Percentiles rank a stretch among this genome's conserved stretches.
Conservation (phyloP, 1,140 invertebrate genomes). For the Aricia agestis region DNA sequence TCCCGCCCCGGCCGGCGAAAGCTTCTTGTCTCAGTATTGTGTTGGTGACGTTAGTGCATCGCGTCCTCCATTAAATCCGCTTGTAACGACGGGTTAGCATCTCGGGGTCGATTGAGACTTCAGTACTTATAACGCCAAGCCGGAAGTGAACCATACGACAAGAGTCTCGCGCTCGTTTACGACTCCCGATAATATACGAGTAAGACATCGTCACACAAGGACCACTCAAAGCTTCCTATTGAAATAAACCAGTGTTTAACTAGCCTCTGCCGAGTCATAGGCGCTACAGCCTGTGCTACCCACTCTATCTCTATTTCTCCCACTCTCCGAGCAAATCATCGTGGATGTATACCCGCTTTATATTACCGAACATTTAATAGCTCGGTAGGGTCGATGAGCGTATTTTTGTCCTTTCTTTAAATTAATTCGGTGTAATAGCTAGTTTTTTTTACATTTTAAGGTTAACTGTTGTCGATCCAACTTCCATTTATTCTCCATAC, state of each 20-base stretch:
- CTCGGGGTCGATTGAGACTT: not conserved
- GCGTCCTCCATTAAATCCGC: conserved; percentile 34
- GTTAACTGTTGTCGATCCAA: conserved; percentile 58
- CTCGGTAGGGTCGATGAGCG: conserved; percentile 50
- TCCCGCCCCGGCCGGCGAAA: conserved; percentile 37
- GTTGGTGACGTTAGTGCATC: conserved; percentile 55
- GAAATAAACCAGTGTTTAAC: conserved; percentile 50
- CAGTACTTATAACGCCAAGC: not conserved
- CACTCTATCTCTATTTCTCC: conserved; percentile 26
- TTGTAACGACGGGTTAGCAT: not conserved
- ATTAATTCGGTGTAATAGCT: conserved; percentile 73
- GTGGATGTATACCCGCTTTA: conserved; percentile 20
- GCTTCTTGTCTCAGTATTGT: conserved; percentile 59
- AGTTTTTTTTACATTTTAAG: conserved; percentile 63
- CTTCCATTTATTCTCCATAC: conserved; percentile 52
- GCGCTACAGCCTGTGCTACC: conserved; percentile 28
- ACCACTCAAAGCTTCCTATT: conserved; percentile 85
- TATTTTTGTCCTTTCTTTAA: conserved; percentile 53
- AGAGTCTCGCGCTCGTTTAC: not conserved
- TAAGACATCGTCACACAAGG: conserved; percentile 73
- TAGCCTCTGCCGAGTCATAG: conserved; percentile 34
- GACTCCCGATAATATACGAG: conserved; percentile 6
- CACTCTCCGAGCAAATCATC: conserved; percentile 15
- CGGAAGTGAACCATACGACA: not conserved
- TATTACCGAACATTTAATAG: conserved; percentile 42